Conservation (phyloP, 2,797 vertebrate genomes). For the Euthynnus affinis region DNA sequence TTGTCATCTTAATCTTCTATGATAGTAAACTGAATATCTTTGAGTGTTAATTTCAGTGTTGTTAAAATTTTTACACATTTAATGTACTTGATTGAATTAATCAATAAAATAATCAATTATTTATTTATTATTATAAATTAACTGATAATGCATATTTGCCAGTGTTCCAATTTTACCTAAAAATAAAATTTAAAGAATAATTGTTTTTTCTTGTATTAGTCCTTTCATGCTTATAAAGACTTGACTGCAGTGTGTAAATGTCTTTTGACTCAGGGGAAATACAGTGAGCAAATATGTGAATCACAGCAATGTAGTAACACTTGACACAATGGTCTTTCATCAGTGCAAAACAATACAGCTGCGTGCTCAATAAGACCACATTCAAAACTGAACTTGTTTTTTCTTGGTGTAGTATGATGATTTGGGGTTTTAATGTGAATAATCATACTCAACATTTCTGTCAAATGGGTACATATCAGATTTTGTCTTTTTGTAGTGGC, state of each 20-base stretch:
- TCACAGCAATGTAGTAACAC: conserved; percentile 10
- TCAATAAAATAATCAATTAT: not conserved
- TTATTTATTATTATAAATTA: too few relatives aligned
- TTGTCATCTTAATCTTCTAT: too few relatives aligned
- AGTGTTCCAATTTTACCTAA: not conserved
- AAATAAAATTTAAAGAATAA: not conserved
- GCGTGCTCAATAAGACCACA: not conserved
- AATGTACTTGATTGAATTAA: not conserved
- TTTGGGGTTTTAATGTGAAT: not conserved
- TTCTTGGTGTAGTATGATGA: not conserved
- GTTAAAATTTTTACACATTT: conserved; percentile 1
- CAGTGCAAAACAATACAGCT: not conserved
- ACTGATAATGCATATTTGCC: not conserved
- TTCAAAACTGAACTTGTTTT: not conserved
- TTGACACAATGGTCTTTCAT: not conserved
- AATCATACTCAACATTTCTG: not conserved
- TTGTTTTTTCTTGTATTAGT: not conserved
- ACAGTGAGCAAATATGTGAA: conserved; percentile 80
- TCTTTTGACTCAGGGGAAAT: conserved; percentile 78
- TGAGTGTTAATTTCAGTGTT: not conserved
- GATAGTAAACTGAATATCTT: too few relatives aligned
- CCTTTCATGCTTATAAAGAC: not conserved
- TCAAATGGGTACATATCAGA: not conserved
- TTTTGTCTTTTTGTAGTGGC: not conserved
- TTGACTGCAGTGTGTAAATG: conserved; percentile 28